These are phyloP conservation scores for Drosophila monieri DNA, from an alignment of 2,888 invertebrate genomes.

Conservation along the genomic window DNA sequence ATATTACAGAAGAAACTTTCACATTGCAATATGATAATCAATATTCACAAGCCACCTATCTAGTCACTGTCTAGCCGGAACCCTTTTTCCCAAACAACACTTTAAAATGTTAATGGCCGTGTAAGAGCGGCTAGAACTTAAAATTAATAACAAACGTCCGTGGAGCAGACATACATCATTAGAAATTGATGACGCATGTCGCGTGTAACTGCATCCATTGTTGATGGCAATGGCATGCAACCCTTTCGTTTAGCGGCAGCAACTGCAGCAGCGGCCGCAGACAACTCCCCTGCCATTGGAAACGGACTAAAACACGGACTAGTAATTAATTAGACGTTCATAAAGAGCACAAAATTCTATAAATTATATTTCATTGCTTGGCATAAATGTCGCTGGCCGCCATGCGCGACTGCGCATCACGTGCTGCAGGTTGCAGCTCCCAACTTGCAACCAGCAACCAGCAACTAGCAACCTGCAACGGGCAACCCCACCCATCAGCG, in stretches of 20 bases:
- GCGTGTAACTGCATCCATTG: slow-evolving; percentile 66
- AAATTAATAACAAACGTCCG: slow-evolving; percentile 66
- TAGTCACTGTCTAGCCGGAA: slow-evolving; percentile 6
- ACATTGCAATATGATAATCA: too few species aligned
- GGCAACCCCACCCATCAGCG: slow-evolving; percentile 7
- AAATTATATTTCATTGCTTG: slow-evolving; percentile 71
- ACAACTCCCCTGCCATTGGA: slow-evolving; percentile 20
- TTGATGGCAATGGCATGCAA: slow-evolving; percentile 31
- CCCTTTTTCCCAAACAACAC: slow-evolving; percentile 28
- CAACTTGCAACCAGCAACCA: slow-evolving; percentile 4
- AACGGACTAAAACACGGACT: slow-evolving; percentile 56
- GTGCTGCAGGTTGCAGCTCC: slow-evolving; percentile 38
- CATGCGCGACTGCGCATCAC: slow-evolving; percentile 77
- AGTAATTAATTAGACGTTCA: slow-evolving; percentile 77
- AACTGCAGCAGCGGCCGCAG: slow-evolving; percentile 16
- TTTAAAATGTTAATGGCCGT: slow-evolving; percentile 43
- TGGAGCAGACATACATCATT: slow-evolving; percentile 72
- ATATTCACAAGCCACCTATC: slow-evolving; percentile 8
- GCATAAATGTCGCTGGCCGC: slow-evolving; percentile 65
- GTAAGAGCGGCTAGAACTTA: slow-evolving; percentile 39
- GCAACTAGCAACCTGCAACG: slow-evolving; percentile 5
- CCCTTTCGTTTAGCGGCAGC: slow-evolving; percentile 27
- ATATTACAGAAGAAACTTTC: too few species aligned
- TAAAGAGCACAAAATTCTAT: slow-evolving; percentile 80
- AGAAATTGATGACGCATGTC: slow-evolving; percentile 80